Evolutionary conservation across 2,113 vertebrate genomes (phyloP), one percentile per base, ranked within the genome.

Genomic region (Jaculus jaculus): DNA sequence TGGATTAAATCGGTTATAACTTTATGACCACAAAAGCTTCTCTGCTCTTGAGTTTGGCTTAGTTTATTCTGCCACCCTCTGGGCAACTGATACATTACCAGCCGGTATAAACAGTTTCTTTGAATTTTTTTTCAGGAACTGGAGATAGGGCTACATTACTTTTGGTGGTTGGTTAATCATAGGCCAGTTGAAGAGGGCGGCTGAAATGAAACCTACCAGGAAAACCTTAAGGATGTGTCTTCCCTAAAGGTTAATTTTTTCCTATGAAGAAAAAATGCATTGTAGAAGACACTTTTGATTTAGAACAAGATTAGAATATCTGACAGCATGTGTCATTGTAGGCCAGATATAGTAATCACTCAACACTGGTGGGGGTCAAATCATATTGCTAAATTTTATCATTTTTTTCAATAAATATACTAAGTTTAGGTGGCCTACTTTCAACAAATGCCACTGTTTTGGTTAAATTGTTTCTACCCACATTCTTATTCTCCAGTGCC

Each of bases 221-320:
- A 18, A 84, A 89, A 51, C 7, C 72, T 87, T 91, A 75, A 84
- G n/a, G 34, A 69, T 42, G 0, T 54, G 24, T 85, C 71, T 84
- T 89, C 58, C 39, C 20, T 78, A 63, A 77, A 90, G n/a, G 71
- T n/a, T 85, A n/a, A 75, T 93, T 54, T 78, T 95, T 78, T 87
- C 63, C 12, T 63, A 7, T 54, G 58, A 51, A 68, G 13, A 34
- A 80, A 47, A 90, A 95, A 51, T 39, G 34, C 58, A 95, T 92
- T 94, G 86, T 96, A 92, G 54, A 81, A 81, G 42, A 82, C 16
- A 71, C 26, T 68, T 96, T 94, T 85, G 10, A 91, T 90, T 90
- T 88, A 80, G 65, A 90, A 93, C 15, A 77, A 86, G 91, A 83
- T 68, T 61, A 89, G 74, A 91, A 68, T 87, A 61, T 92, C 87